A percentile compares a stretch with the other conserved stretches of the same genome.
phyloP scores from a whole-genome alignment of 2,113 vertebrate species.

The Butastur rufipennis region DNA sequence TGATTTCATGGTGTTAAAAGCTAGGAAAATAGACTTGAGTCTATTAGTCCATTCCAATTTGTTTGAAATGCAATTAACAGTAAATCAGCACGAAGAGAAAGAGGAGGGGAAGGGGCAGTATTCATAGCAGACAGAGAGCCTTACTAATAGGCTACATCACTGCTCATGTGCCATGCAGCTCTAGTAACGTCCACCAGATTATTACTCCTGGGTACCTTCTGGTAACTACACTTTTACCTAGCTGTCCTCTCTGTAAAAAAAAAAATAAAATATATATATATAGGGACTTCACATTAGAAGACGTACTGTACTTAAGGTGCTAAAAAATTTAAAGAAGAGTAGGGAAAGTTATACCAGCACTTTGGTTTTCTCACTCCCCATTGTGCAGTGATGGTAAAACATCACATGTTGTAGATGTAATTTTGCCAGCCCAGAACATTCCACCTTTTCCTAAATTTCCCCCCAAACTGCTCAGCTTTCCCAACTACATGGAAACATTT shows the following conservation, averaged over 20 bases:
- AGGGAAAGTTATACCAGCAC: background rate
- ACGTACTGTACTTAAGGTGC: background rate
- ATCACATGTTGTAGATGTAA: background rate
- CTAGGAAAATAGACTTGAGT: background rate
- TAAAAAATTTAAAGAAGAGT: background rate
- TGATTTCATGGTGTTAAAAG: constrained; percentile 19
- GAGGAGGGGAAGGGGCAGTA: background rate
- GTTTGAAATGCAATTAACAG: background rate
- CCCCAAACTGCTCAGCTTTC: background rate
- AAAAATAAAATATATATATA: background rate
- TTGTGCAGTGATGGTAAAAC: background rate
- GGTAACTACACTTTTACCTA: background rate
- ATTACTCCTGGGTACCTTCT: background rate
- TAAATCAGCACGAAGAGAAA: background rate
- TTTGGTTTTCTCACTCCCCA: background rate
- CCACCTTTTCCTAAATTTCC: background rate
- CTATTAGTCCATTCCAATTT: background rate
- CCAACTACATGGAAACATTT: background rate
- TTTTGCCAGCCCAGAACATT: background rate
- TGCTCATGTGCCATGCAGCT: fast-evolving
- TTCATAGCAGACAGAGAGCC: background rate
- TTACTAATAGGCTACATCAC: background rate
- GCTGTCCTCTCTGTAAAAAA: background rate
- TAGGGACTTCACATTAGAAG: background rate
- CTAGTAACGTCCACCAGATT: background rate